Percentiles rank a stretch among this genome's conserved stretches.
Evolutionary conservation across 37 sponge, comb jelly and placozoan genomes (phyloP).

Genomic region (Oopsacas minuta): DNA sequence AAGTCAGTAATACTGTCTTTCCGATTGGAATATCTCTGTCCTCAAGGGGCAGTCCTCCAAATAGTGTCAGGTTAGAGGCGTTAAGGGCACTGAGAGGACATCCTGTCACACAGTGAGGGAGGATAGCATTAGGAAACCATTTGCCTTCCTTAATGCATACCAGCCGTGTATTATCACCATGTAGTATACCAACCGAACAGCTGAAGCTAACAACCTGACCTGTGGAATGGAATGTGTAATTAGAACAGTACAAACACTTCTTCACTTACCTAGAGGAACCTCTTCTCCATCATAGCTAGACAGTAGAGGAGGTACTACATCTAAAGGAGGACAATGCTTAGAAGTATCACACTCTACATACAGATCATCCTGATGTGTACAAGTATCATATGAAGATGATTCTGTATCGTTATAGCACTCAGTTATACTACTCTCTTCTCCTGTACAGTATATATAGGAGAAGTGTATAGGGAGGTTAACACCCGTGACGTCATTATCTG

Average conservation of each 20-base stretch:
- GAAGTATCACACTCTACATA: neutral
- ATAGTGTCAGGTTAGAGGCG: neutral
- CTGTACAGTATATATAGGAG: neutral
- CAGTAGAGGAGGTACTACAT: neutral
- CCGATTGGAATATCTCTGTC: neutral
- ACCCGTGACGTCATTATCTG: neutral
- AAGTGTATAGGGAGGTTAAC: neutral
- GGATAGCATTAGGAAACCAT: neutral
- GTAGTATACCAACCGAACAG: neutral
- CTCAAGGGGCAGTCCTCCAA: neutral
- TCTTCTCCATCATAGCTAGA: neutral
- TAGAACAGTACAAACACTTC: neutral
- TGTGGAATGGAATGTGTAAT: neutral
- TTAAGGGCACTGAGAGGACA: neutral
- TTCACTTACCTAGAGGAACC: neutral
- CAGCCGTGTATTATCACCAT: neutral
- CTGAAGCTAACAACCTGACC: neutral
- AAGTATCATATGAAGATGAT: neutral
- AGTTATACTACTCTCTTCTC: neutral
- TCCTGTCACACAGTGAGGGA: neutral
- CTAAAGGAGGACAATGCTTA: neutral
- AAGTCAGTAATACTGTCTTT: neutral
- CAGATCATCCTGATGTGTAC: neutral
- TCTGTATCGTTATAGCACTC: neutral
- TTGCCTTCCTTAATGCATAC: neutral